Evolutionary conservation across 2,113 vertebrate genomes (phyloP).

Genomic region (Pomatostomus ruficeps): DNA sequence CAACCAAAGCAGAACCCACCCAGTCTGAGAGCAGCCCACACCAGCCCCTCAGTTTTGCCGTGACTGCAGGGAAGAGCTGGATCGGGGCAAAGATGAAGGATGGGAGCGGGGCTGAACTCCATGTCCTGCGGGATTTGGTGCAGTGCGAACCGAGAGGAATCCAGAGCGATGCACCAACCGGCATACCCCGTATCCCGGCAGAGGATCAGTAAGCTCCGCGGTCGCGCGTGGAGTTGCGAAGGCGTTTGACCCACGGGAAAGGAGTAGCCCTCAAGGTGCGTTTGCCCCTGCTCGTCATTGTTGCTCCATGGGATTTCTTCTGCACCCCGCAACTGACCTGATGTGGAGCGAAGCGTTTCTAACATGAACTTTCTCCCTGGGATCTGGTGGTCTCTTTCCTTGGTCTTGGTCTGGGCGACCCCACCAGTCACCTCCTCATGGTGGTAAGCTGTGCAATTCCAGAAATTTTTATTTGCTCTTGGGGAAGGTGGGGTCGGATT

Average conservation of each 20-base stretch:
- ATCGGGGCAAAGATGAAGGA: constrained; percentile 18
- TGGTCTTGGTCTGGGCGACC: constrained; percentile 80
- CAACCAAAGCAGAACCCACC: constrained; percentile 57
- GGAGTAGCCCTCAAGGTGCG: neutral
- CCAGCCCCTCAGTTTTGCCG: constrained; percentile 46
- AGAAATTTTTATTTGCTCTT: constrained; percentile 36
- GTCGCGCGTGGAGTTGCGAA: neutral
- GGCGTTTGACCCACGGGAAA: neutral
- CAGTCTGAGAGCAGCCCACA: constrained; percentile 54
- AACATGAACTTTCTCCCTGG: constrained; percentile 89
- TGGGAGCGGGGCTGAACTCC: constrained; percentile 4
- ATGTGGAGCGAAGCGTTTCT: constrained; percentile 72
- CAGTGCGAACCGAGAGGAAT: neutral
- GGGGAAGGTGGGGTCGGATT: constrained; percentile 50
- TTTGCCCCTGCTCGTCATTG: neutral
- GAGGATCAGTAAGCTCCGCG: neutral
- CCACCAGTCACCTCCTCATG: constrained; percentile 88
- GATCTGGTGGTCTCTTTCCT: constrained; percentile 83
- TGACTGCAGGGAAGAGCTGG: constrained; percentile 33
- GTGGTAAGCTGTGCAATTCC: constrained; percentile 82
- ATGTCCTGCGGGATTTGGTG: neutral
- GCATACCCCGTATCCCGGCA: neutral
- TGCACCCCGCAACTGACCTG: constrained; percentile 61
- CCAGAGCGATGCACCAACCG: neutral
- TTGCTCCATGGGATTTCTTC: constrained; percentile 68